Base-by-base conservation (phyloP, 2,888 invertebrate species). In the Coecobrya sp. region DNA sequence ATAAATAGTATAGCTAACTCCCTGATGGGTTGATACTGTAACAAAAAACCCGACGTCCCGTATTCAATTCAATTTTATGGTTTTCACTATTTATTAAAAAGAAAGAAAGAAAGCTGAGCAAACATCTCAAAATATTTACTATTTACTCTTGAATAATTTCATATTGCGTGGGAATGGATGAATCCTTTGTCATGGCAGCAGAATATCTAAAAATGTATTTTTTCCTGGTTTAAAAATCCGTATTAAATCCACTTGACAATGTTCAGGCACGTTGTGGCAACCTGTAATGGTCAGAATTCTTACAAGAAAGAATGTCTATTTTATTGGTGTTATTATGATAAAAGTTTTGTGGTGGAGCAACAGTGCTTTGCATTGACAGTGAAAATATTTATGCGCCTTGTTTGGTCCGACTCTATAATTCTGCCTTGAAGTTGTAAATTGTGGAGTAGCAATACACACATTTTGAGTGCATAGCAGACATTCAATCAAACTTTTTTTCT, bases 261-360 rank as follows among this genome's bases (percentile, higher is more conserved):
- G 10, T 52, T 11, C 52, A 1, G 1, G 1, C 52, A 52, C 10
- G 52, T 16, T 52, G 11, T 52, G 1, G 13, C 11, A 52, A 52
- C 52, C 3, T 5, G 11, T 52, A 52, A 16, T 52, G 10, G 52
- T 16, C 11, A 36, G 52, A 22, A 22, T 59, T 2, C 19, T 19
- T 2, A 22, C 19, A 59, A 59, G 27, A 22, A 65, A 25, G 27
- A 52, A 65, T 65, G 36, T 70, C 0, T 42, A 36, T 73, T 70
- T 68, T 36, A 73, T 42, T 11, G 2, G 45, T 73, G 16, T 5
- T 30, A 25, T 68, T 68, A 13, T 68, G 22, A 10, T 7, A 19
- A n/a, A n/a, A n/a, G n/a, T n/a, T n/a, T n/a, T 59, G 59, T 73
- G 22, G 25, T 11, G 88, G 68, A 88, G 88, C 88, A 88, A 88